Percentiles rank a stretch among this genome's conserved stretches.
Conservation (phyloP, 2,113 vertebrate species). For the Gnathonemus echidnorhynchus region DNA sequence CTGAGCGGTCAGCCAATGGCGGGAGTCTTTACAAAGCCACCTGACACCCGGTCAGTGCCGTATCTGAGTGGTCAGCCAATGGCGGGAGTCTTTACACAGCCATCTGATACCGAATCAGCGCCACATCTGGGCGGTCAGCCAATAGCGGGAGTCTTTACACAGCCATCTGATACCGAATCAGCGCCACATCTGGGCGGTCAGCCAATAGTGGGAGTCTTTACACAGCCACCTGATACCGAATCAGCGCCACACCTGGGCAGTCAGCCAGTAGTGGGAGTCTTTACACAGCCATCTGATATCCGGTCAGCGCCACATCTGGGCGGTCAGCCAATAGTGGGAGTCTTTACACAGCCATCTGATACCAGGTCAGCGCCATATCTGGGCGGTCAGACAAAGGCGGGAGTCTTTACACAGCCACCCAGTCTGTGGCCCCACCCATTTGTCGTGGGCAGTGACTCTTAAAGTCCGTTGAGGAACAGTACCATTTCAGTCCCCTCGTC, state of each 20-base stretch:
- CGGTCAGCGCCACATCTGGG: neutral
- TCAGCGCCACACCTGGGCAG: no score
- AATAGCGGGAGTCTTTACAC: no score
- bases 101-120: constrained; percentile 12
- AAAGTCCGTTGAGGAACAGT: no score
- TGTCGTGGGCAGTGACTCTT: neutral
- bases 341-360: neutral
- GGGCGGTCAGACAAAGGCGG: no score
- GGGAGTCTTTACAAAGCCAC: no score
- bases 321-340: constrained; percentile 28
- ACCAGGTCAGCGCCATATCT: no score
- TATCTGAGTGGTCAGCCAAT: no score
- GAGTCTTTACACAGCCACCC: constrained; percentile 16
- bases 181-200: constrained; percentile 36
- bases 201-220: no score
- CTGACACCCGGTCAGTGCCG: no score
- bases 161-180: neutral
- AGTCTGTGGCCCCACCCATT: neutral
- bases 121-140: no score
- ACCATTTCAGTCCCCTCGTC: neutral
- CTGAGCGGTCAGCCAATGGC: constrained; percentile 33
- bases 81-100: constrained; percentile 13
- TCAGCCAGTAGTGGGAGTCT: no score
- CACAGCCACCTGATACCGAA: no score
- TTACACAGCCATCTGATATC: neutral